Evolutionary conservation across 1,140 invertebrate genomes (phyloP), one percentile per base, ranked within the genome.

Genomic region (Gerris buenoi): DNA sequence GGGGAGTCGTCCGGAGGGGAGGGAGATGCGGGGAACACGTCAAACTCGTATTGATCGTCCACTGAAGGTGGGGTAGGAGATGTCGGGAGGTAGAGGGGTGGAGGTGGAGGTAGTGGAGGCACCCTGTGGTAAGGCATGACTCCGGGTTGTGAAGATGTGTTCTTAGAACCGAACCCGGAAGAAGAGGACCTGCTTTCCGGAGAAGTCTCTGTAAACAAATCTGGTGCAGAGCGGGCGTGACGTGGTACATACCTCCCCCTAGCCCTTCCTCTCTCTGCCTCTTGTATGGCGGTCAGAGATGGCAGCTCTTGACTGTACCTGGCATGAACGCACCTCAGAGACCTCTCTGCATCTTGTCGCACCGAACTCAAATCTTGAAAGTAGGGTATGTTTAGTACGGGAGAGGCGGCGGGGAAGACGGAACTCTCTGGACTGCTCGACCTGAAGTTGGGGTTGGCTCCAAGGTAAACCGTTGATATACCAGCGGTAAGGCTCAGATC

Each of bases 41-140:
- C 91, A 79, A 95, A 96, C 78, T 96, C 93, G 78, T 96, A 97
- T 76, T 96, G 93, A 61, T 91, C 92, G 77, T 96, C 94, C 57
- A 94, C 93, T 72, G 91, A 94, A 85, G 77, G 72, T 27, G 79
- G 78, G 14, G 80, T 80, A 18, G 82, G 81, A 15, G 81, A 78
- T 3, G 73, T 70, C 22, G 68, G 67, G 14, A 70, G 63, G 71
- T 70, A 73, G 1, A 65, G 69, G 27, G 70, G 71, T 1, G 71
- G 76, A 66, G 77, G 77, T 22, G 77, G 78, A 65, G 84, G 83
- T 18, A 84, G 82, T 22, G 85, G 83, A 2, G 88, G 86, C 56
- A 86, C 82, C 65, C 86, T 79, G 70, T 89, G 88, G 15, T 88
- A 88, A 14, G 86, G 80, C n/a, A 33, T 63, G 14, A 85, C 79